phyloP scores from a whole-genome alignment of 2,113 vertebrate genomes.

The Pteronura brasiliensis region DNA sequence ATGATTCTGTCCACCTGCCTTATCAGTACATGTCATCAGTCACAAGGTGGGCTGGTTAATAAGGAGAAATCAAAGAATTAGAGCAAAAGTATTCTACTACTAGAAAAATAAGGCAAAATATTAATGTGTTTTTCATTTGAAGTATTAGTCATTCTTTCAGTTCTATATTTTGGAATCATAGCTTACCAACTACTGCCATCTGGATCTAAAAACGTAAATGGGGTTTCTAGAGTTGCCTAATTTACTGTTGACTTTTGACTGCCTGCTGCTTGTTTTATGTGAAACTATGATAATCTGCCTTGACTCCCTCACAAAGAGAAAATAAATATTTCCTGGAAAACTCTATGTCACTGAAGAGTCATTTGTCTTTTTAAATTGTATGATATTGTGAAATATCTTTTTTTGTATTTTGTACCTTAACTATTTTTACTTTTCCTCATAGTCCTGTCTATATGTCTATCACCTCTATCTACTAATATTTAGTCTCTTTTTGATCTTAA shows the following conservation, averaged over 20 bases:
- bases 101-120: background rate
- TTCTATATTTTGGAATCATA: background rate
- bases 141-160: conserved; percentile 11
- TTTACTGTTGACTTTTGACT: conserved; percentile 6
- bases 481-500: background rate
- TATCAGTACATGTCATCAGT: background rate
- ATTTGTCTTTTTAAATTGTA: background rate
- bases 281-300: background rate
- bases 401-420: background rate
- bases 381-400: background rate
- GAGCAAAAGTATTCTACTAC: background rate
- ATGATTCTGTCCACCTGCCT: background rate
- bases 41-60: background rate
- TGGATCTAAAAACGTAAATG: background rate
- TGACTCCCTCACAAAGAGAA: background rate
- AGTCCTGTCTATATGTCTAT: background rate
- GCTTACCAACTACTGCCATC: background rate
- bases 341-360: background rate
- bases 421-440: background rate
- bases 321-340: conserved; percentile 14
- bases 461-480: background rate
- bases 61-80: background rate
- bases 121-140: background rate
- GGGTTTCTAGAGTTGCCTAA: background rate
- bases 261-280: background rate